Evolutionary conservation across 2,888 invertebrate genomes (phyloP).

Genomic region (Epirrhoe alternata): DNA sequence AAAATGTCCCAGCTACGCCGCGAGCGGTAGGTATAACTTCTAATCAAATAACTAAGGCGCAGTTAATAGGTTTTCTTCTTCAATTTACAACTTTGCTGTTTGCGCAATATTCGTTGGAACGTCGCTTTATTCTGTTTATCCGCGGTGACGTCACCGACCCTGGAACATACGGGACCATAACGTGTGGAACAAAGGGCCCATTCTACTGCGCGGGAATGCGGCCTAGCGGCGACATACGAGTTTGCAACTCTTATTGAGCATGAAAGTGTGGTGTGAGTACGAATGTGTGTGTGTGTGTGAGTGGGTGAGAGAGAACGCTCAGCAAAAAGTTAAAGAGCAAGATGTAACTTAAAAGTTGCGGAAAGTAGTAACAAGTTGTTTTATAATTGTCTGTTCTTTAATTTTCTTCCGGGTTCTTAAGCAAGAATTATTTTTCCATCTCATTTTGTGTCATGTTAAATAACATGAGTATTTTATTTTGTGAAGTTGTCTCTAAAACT

Average conservation of each 20-base stretch:
- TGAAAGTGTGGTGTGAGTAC: not conserved
- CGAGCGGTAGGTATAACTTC: too few relatives aligned
- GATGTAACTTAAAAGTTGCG: slow-evolving; percentile 1
- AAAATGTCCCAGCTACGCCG: too few relatives aligned
- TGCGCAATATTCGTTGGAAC: not conserved
- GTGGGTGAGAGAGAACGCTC: too few relatives aligned
- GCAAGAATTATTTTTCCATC: not conserved
- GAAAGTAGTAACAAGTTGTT: not conserved
- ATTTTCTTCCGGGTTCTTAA: not conserved
- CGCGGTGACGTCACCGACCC: slow-evolving; percentile 3
- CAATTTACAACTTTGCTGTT: not conserved
- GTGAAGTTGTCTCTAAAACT: not conserved
- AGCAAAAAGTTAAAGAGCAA: slow-evolving; percentile 4
- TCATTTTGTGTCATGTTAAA: not conserved
- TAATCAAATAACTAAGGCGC: not conserved
- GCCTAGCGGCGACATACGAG: not conserved
- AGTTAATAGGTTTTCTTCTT: slow-evolving; percentile 1
- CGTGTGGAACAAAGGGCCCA: slow-evolving; percentile 10
- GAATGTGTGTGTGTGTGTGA: too few relatives aligned
- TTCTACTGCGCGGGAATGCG: slow-evolving; percentile 9
- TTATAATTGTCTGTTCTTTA: not conserved
- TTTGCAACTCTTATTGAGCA: not conserved
- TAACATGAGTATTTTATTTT: not conserved
- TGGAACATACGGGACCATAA: slow-evolving; percentile 19
- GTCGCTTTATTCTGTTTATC: slow-evolving; percentile 10